phyloP scores from a whole-genome alignment of 2,797 vertebrate species.

The Eulemur rubriventer region DNA sequence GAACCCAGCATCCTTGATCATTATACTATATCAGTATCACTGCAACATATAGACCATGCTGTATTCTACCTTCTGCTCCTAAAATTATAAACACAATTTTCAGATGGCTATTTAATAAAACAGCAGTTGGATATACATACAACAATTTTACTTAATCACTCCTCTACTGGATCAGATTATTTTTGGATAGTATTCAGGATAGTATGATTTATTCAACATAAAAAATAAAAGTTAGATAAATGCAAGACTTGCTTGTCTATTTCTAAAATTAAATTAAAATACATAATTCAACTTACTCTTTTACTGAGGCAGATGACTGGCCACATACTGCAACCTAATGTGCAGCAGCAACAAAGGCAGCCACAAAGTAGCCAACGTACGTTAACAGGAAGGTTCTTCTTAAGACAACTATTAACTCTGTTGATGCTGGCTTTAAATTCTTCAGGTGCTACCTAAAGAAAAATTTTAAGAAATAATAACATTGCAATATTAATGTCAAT shows the following conservation, averaged over 20 bases:
- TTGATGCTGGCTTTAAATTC: constrained; percentile 99
- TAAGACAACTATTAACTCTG: constrained; percentile 97
- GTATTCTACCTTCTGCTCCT: neutral
- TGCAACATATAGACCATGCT: neutral
- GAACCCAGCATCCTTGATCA: neutral
- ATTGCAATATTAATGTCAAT: constrained; percentile 46
- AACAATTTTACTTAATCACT: constrained; percentile 16
- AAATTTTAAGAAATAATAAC: constrained; percentile 46
- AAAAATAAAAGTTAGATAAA: constrained; percentile 13
- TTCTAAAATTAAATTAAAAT: constrained; percentile 58
- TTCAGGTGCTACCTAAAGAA: constrained; percentile 95
- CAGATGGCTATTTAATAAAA: neutral
- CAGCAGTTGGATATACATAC: neutral
- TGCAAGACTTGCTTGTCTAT: neutral
- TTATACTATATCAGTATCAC: neutral
- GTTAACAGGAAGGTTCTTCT: constrained; percentile 98
- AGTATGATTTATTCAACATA: neutral
- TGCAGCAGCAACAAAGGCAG: constrained; percentile 99
- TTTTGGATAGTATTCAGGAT: neutral
- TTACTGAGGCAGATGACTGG: constrained; percentile 99
- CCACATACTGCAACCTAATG: constrained; percentile 99
- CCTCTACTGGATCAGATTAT: neutral
- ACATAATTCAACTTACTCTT: constrained; percentile 90
- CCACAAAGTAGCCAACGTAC: constrained; percentile 98
- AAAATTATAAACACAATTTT: neutral